Percentiles rank a stretch among this genome's conserved stretches.
These are phyloP conservation scores for Mycalesis mineus DNA, from an alignment of 2,888 invertebrate genomes.

Conservation along the genomic window DNA sequence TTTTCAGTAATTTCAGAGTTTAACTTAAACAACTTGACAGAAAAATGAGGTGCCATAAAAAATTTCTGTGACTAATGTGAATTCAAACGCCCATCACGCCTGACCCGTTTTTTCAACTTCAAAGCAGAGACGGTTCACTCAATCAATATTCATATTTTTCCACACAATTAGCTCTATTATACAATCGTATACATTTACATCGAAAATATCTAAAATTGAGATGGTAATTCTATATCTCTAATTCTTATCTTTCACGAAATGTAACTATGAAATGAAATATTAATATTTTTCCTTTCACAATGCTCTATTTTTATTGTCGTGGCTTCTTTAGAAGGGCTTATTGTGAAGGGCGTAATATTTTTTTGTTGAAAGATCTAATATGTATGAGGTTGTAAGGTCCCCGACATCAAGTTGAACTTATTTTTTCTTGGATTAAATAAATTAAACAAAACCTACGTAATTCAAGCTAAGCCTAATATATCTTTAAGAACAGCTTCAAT, in stretches of 20 bases:
- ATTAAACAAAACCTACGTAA: too few species aligned
- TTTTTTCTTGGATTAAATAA: too few species aligned
- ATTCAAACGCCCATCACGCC: constrained; percentile 21
- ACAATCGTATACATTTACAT: constrained; percentile 43
- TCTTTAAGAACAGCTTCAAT: too few species aligned
- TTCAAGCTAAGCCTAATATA: too few species aligned
- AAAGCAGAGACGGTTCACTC: constrained; percentile 26
- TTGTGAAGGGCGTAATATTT: constrained; percentile 24
- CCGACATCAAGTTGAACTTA: too few species aligned
- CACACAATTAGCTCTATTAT: constrained; percentile 76
- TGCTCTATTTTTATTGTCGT: constrained; percentile 66
- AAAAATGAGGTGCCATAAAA: not conserved
- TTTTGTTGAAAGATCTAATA: not conserved
- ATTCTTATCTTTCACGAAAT: constrained; percentile 55
- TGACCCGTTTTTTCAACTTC: constrained; percentile 21
- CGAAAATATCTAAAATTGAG: constrained; percentile 62
- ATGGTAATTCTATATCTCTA: constrained; percentile 68
- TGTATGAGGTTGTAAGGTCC: too few species aligned
- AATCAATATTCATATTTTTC: constrained; percentile 72
- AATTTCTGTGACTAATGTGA: not conserved
- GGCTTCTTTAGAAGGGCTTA: constrained; percentile 50
- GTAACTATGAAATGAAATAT: constrained; percentile 53
- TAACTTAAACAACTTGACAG: not conserved
- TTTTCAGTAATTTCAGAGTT: too few species aligned
- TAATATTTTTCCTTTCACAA: constrained; percentile 56